Evolutionary conservation across 2,113 vertebrate genomes (phyloP), one percentile per base, ranked within the genome.

Genomic region (Cygnus buccinator): DNA sequence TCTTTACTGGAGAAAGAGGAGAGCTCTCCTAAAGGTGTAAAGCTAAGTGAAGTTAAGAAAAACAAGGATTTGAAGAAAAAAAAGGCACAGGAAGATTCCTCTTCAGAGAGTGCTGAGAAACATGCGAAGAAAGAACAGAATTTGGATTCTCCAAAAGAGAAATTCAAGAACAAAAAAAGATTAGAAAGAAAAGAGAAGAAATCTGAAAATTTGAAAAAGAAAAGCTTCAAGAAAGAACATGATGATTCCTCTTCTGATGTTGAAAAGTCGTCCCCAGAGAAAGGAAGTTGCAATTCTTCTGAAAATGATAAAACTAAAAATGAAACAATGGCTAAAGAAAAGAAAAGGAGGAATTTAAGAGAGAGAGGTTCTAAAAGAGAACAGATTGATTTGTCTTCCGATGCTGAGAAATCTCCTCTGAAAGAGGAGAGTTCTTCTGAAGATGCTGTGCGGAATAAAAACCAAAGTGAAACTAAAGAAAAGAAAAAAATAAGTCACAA

Each of bases 401-500:
- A 98, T 79, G 87, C 96, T 65, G 98, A 98, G 72, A 98, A 97
- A 46, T 97, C 96, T 48, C 95, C 93, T 25, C 35, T 92, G 7
- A 97, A 98, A 87, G 96, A 97, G 87, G 97, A 97, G 74, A 95
- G 87, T 54, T 98, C 96, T 82, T 96, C 95, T 41, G 93, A 97
- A 35, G 97, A 97, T 26, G 96, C 95, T 19, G 3, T 46, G 20
- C 87, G 2, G 71, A 96, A n/a, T 80, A 87, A 73, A 72, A 98
- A 97, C 74, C 90, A 35, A 83, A 73, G 54, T 28, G 95, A 94
- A 65, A 57, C 85, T 9, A 98, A 97, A 75, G 98, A 98, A 90
- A 98, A 97, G 94, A 97, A 96, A 77, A 98, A 97, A 93, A 66
- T 94, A 48, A 97, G 71, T 75, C 96, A 96, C 75, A 98, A 98